These are phyloP conservation scores for Crocuta crocuta DNA, from an alignment of 2,113 vertebrate species.

Conservation along the genomic window DNA sequence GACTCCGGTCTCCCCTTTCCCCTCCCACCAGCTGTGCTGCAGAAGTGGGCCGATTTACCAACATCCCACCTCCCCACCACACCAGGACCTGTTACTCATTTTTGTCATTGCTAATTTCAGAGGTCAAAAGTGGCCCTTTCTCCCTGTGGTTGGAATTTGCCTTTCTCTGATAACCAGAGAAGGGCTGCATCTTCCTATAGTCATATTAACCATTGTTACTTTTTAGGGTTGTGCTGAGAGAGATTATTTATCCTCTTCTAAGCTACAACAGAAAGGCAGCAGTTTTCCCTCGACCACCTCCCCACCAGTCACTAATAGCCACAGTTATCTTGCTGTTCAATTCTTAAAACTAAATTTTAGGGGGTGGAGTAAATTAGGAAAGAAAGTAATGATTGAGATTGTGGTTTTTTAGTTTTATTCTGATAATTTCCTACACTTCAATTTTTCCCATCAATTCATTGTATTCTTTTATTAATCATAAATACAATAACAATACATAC, in stretches of 20 bases:
- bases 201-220: slow-evolving; percentile 18
- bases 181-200: slow-evolving; percentile 25
- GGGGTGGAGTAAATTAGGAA: background rate
- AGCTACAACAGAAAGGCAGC: slow-evolving; percentile 17
- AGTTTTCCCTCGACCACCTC: background rate
- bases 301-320: background rate
- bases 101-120: slow-evolving; percentile 63
- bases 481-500: background rate
- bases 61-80: background rate
- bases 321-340: slow-evolving; percentile 4
- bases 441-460: background rate
- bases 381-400: background rate
- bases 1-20: slow-evolving; percentile 54
- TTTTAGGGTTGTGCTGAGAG: slow-evolving; percentile 26
- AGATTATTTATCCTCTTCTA: slow-evolving; percentile 37
- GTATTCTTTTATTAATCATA: slow-evolving; percentile 39
- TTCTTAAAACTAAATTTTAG: slow-evolving; percentile 26
- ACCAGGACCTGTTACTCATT: slow-evolving; percentile 62
- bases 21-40: slow-evolving; percentile 60
- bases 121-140: slow-evolving; percentile 62
- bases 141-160: slow-evolving; percentile 52
- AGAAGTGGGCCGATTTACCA: slow-evolving; percentile 2
- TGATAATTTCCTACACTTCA: slow-evolving; percentile 3
- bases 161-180: slow-evolving; percentile 70
- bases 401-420: background rate